Evolutionary conservation across 2,797 vertebrate genomes (phyloP).

Genomic region (Sarcoramphus papa): DNA sequence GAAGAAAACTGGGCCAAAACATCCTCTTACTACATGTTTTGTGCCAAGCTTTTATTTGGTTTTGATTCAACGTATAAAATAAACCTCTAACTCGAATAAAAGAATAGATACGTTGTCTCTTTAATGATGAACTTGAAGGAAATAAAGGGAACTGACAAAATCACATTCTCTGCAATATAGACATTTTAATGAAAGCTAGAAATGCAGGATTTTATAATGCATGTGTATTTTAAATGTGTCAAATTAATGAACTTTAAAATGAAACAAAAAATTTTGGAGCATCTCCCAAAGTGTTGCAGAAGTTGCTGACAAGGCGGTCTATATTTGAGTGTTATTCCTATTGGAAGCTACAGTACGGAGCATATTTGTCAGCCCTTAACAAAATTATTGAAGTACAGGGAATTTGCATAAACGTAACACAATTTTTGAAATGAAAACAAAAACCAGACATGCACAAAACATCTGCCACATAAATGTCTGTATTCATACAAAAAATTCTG

Average conservation of each 20-base stretch:
- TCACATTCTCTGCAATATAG: neutral
- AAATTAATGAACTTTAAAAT: constrained; percentile 15
- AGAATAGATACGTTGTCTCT: neutral
- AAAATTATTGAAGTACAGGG: neutral
- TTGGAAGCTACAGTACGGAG: neutral
- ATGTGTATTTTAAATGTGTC: neutral
- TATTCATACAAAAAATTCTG: neutral
- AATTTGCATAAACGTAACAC: constrained; percentile 4
- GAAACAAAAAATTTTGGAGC: neutral
- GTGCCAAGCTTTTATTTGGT: neutral
- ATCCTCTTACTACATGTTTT: neutral
- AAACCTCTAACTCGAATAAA: neutral
- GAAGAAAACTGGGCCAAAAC: neutral
- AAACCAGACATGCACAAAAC: neutral
- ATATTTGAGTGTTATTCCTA: neutral
- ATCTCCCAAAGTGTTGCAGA: neutral
- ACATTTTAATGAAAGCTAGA: neutral
- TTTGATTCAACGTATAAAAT: neutral
- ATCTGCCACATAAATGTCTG: neutral
- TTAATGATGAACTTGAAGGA: neutral
- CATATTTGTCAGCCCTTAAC: neutral
- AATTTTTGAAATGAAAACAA: constrained; percentile 4
- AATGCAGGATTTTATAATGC: neutral
- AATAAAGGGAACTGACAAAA: neutral
- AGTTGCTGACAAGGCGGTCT: constrained; percentile 9